These are phyloP conservation scores for Callipepla californica DNA, from an alignment of 2,113 vertebrate species.

Conservation along the genomic window DNA sequence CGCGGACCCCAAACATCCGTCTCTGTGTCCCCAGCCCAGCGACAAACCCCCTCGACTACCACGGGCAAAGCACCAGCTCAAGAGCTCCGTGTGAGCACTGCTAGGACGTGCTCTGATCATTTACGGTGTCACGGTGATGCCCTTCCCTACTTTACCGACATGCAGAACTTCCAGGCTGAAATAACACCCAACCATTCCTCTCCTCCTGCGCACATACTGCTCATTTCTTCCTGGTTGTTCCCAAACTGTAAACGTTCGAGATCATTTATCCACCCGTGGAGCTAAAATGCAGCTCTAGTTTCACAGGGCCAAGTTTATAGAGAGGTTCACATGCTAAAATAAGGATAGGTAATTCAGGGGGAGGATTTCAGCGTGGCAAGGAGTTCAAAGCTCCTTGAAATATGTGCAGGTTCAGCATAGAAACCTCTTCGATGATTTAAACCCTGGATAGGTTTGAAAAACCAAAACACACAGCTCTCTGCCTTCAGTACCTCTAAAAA, in stretches of 20 bases:
- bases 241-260: not conserved
- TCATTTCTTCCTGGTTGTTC: not conserved
- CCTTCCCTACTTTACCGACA: not conserved
- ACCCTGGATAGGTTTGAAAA: not conserved
- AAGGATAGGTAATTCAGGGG: not conserved
- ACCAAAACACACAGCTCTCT: not conserved
- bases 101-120: not conserved
- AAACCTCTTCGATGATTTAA: not conserved
- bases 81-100: not conserved
- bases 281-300: not conserved
- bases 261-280: not conserved
- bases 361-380: not conserved
- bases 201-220: not conserved
- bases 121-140: not conserved
- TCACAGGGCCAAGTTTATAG: not conserved
- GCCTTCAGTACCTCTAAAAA: not conserved
- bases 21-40: not conserved
- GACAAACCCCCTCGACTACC: not conserved
- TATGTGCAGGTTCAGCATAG: not conserved
- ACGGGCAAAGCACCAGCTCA: not conserved
- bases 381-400: not conserved
- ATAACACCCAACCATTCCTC: not conserved
- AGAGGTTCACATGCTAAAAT: rapidly evolving
- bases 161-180: not conserved
- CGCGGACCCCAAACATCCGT: rapidly evolving